Evolutionary conservation across 2,888 invertebrate genomes (phyloP).

Genomic region (Lissocephala sabroskyi): DNA sequence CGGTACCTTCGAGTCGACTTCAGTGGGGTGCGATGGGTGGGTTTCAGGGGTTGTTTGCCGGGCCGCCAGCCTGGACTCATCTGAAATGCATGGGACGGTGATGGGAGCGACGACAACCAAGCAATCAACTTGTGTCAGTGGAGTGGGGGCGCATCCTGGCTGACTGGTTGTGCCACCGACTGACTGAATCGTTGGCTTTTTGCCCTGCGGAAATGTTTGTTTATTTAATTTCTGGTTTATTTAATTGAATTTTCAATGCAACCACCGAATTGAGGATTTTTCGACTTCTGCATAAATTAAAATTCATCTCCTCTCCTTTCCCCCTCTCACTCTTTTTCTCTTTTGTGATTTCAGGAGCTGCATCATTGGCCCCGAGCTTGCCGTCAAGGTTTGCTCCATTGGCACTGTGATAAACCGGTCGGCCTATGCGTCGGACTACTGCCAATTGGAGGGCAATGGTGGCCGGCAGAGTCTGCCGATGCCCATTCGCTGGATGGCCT

Average conservation of each 20-base stretch:
- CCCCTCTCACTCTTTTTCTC: conserved; percentile 14
- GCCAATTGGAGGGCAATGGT: conserved; percentile 80
- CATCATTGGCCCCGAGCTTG: conserved; percentile 82
- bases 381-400: conserved; percentile 83
- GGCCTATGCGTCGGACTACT: conserved; percentile 84
- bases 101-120: conserved; percentile 17
- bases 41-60: conserved; percentile 9
- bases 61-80: conserved; percentile 23
- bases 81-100: conserved; percentile 50
- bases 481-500: conserved; percentile 91
- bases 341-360: conserved; percentile 87
- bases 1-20: too few relatives aligned
- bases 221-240: conserved; percentile 58
- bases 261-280: conserved; percentile 16
- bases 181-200: conserved; percentile 26
- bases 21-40: neutral
- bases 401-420: conserved; percentile 79
- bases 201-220: conserved; percentile 53
- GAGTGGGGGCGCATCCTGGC: conserved; percentile 39
- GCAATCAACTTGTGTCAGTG: conserved; percentile 51
- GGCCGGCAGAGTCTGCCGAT: conserved; percentile 75
- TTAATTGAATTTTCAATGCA: conserved; percentile 57
- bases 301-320: too few relatives aligned
- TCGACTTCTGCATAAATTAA: conserved; percentile 21
- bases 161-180: conserved; percentile 14